Evolutionary conservation across 1,140 invertebrate species (phyloP).

Genomic region (Dysdera silvatica): DNA sequence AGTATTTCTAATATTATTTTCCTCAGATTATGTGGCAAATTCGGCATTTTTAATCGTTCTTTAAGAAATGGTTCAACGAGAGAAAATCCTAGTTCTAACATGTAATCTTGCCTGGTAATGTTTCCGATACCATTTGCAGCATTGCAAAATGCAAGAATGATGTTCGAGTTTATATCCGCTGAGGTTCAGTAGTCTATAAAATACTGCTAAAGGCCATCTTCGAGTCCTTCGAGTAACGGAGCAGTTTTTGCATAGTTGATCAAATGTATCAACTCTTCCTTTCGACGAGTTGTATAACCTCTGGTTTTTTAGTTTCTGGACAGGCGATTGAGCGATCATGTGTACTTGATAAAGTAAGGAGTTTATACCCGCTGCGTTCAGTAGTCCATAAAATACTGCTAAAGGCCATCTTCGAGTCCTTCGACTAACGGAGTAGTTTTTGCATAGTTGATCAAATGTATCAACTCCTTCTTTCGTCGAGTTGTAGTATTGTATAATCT

Average conservation of each 20-base stretch:
- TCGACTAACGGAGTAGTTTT: slow-evolving; percentile 37
- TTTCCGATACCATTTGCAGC: too few species aligned
- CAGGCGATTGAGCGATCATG: too few species aligned
- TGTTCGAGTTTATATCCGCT: slow-evolving; percentile 23
- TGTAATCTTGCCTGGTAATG: too few species aligned
- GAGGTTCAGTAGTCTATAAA: slow-evolving; percentile 27
- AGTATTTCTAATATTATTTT: too few species aligned
- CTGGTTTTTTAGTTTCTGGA: slow-evolving; percentile 39
- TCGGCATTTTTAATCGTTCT: too few species aligned
- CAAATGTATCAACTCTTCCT: slow-evolving; percentile 45
- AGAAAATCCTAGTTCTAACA: too few species aligned
- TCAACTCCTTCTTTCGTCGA: slow-evolving; percentile 47
- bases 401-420: slow-evolving; percentile 43
- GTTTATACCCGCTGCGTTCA: slow-evolving; percentile 28
- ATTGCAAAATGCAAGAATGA: too few species aligned
- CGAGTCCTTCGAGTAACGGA: slow-evolving; percentile 37
- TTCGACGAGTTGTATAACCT: slow-evolving; percentile 46
- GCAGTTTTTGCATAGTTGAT: slow-evolving; percentile 42
- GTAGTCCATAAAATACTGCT: slow-evolving; percentile 28
- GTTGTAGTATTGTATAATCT: slow-evolving; percentile 45
- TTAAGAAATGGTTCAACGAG: too few species aligned
- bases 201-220: slow-evolving; percentile 41
- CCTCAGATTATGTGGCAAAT: too few species aligned
- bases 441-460: slow-evolving; percentile 44
- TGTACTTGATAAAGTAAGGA: too few species aligned